Conservation (phyloP, 2,797 vertebrate species). For the Lepilemur ruficaudatus region DNA sequence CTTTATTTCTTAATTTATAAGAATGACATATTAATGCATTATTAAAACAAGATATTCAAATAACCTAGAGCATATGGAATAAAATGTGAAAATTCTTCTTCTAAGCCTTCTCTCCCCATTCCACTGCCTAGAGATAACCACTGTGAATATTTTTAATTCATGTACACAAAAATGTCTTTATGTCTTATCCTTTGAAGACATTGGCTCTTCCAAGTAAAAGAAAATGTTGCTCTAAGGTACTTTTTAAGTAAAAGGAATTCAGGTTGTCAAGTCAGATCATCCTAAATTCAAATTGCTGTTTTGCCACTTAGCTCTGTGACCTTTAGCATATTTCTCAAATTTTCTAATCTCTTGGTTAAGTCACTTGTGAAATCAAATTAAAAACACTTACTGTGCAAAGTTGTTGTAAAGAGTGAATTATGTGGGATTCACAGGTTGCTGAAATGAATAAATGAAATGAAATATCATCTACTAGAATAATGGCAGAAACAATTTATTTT, state of each 20-base stretch:
- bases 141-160: neutral
- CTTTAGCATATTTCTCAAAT: neutral
- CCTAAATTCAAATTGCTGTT: neutral
- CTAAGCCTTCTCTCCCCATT: neutral
- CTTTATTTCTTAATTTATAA: neutral
- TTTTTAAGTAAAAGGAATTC: neutral
- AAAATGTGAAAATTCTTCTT: neutral
- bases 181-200: neutral
- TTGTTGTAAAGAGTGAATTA: neutral
- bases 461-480: neutral
- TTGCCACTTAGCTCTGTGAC: neutral
- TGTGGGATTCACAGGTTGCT: neutral
- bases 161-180: neutral
- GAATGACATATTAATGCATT: neutral
- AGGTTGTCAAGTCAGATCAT: neutral
- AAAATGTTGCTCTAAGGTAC: neutral
- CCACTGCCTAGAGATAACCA: neutral
- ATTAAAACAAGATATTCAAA: neutral
- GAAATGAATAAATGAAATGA: neutral
- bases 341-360: slow-evolving; percentile 2
- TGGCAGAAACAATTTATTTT: neutral
- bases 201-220: neutral
- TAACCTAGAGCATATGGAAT: neutral
- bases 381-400: neutral
- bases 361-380: neutral